These are phyloP conservation scores for Lacanobia oleracea DNA, from an alignment of 2,888 invertebrate species.

Conservation along the genomic window DNA sequence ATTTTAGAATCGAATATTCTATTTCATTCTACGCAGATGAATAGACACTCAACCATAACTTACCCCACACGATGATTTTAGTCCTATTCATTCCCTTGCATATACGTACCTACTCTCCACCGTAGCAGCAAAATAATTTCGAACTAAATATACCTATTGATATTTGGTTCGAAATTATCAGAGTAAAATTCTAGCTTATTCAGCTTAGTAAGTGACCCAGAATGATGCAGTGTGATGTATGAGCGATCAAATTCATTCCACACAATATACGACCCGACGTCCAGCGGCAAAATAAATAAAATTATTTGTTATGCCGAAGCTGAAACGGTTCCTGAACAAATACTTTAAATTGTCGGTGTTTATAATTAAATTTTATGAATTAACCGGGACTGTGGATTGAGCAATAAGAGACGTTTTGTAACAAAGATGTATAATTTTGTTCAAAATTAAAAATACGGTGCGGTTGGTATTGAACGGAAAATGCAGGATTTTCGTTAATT, in stretches of 20 bases:
- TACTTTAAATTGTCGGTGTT: slow-evolving; percentile 64
- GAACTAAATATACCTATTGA: background rate
- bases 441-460: background rate
- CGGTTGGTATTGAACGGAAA: no score
- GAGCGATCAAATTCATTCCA: slow-evolving; percentile 57
- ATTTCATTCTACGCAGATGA: background rate
- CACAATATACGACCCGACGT: slow-evolving; percentile 19
- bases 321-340: slow-evolving; percentile 67
- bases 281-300: slow-evolving; percentile 20
- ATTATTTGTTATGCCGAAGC: slow-evolving; percentile 57
- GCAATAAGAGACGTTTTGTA: slow-evolving; percentile 53
- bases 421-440: slow-evolving; percentile 39
- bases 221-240: slow-evolving; percentile 70
- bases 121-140: slow-evolving; percentile 9
- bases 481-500: background rate
- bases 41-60: background rate
- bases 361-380: slow-evolving; percentile 71
- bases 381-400: slow-evolving; percentile 59
- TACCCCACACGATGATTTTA: background rate
- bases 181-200: slow-evolving; percentile 25
- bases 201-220: slow-evolving; percentile 11
- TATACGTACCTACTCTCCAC: background rate
- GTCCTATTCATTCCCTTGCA: background rate
- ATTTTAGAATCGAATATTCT: background rate
- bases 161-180: no score